These are phyloP conservation scores for Hepsetus odoe DNA, from an alignment of 2,113 vertebrate species.

Conservation along the genomic window DNA sequence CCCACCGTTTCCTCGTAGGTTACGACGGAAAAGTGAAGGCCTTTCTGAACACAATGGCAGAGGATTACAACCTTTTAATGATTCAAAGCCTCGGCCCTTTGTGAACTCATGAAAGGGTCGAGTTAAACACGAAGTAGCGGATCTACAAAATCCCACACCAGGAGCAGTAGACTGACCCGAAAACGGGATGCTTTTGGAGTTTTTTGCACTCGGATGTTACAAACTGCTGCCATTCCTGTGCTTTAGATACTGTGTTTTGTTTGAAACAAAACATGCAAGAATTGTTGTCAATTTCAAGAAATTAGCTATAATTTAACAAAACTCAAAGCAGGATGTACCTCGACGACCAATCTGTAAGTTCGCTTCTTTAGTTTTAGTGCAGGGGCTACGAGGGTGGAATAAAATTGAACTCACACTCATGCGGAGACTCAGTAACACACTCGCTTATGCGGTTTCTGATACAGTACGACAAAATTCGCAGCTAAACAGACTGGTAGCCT, in stretches of 20 bases:
- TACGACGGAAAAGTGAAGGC: constrained; percentile 22
- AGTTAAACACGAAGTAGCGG: constrained; percentile 15
- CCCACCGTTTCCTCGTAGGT: constrained; percentile 7
- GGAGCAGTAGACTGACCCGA: not conserved
- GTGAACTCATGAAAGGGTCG: constrained; percentile 26
- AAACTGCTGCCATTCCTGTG: no score
- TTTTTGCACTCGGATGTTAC: not conserved
- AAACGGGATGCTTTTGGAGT: not conserved
- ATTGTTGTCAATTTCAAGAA: no score
- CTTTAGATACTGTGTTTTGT: no score
- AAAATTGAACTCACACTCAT: no score
- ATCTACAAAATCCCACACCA: not conserved
- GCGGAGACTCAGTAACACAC: no score
- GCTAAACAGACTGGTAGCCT: no score
- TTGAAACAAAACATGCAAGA: no score
- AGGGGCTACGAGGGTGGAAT: not conserved
- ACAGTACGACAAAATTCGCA: no score
- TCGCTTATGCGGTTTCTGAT: not conserved
- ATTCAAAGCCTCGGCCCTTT: constrained; percentile 39
- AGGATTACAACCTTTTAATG: constrained; percentile 55
- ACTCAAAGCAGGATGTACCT: no score
- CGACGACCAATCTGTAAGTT: no score
- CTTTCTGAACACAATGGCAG: constrained; percentile 27
- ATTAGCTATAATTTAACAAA: no score
- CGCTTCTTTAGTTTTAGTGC: not conserved